These are phyloP conservation scores for Pachliopta kotzebuea DNA, from an alignment of 2,888 invertebrate species.

Conservation along the genomic window DNA sequence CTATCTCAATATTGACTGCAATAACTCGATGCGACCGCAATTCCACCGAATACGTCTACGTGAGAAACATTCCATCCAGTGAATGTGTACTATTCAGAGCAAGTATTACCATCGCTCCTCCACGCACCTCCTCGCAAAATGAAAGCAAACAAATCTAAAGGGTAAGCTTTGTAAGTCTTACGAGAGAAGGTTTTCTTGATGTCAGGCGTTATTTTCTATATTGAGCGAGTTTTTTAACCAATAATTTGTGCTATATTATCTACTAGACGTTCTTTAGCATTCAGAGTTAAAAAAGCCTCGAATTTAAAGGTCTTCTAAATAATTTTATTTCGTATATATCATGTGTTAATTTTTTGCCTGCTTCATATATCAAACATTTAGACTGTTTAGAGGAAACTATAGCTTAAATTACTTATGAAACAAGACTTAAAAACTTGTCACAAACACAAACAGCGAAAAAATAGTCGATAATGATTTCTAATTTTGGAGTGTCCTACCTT, in stretches of 20 bases:
- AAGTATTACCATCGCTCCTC: not conserved
- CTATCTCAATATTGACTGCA: slow-evolving; percentile 18
- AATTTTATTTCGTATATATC: too few relatives aligned
- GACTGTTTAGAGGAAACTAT: too few relatives aligned
- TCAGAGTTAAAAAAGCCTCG: too few relatives aligned
- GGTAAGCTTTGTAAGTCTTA: slow-evolving; percentile 3
- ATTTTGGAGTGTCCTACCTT: too few relatives aligned
- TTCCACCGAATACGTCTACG: slow-evolving; percentile 16
- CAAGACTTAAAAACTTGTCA: too few relatives aligned
- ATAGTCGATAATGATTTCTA: too few relatives aligned
- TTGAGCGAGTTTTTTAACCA: not conserved
- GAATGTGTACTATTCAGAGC: slow-evolving; percentile 18
- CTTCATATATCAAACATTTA: too few relatives aligned
- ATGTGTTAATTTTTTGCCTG: too few relatives aligned
- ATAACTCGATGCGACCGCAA: slow-evolving; percentile 20
- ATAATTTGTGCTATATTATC: not conserved
- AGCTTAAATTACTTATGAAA: too few relatives aligned
- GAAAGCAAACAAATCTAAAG: slow-evolving; percentile 18
- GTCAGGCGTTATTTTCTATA: not conserved
- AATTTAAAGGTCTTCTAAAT: too few relatives aligned
- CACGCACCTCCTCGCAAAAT: slow-evolving; percentile 11
- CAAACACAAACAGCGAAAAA: too few relatives aligned
- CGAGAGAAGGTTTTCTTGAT: not conserved
- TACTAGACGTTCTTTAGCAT: too few relatives aligned
- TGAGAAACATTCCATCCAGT: slow-evolving; percentile 23